phyloP scores from a whole-genome alignment of 1,140 invertebrate genomes.

The Heliconius congener region DNA sequence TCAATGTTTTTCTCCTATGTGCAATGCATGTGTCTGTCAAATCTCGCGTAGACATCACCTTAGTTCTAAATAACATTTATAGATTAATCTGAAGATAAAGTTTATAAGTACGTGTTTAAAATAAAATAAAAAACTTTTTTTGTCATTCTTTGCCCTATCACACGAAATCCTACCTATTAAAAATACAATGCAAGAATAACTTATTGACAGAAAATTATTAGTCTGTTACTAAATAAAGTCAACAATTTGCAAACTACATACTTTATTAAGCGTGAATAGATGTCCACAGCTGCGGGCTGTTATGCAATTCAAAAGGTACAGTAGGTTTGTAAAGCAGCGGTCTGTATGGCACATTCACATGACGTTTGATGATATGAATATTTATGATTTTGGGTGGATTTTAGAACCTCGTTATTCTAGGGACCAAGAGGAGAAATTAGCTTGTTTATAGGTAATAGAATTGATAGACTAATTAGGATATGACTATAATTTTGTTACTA shows the following conservation, averaged over 20 bases:
- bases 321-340: slow-evolving; percentile 5
- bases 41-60: too few relatives aligned
- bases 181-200: too few relatives aligned
- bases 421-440: not conserved
- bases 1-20: too few relatives aligned
- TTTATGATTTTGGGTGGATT: not conserved
- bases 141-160: too few relatives aligned
- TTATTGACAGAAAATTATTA: too few relatives aligned
- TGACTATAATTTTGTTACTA: too few relatives aligned
- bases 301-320: slow-evolving; percentile 6
- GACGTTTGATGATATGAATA: slow-evolving; percentile 8
- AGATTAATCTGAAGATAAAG: too few relatives aligned
- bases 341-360: slow-evolving; percentile 3
- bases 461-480: not conserved
- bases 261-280: not conserved
- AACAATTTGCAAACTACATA: not conserved
- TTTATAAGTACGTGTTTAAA: too few relatives aligned
- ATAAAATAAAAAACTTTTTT: too few relatives aligned
- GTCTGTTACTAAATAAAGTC: not conserved
- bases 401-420: not conserved
- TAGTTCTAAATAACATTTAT: too few relatives aligned
- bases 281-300: not conserved
- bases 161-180: too few relatives aligned
- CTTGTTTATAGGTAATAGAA: not conserved
- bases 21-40: too few relatives aligned